Conservation (phyloP, 2,113 vertebrate species). For the Xenopus borealis region DNA sequence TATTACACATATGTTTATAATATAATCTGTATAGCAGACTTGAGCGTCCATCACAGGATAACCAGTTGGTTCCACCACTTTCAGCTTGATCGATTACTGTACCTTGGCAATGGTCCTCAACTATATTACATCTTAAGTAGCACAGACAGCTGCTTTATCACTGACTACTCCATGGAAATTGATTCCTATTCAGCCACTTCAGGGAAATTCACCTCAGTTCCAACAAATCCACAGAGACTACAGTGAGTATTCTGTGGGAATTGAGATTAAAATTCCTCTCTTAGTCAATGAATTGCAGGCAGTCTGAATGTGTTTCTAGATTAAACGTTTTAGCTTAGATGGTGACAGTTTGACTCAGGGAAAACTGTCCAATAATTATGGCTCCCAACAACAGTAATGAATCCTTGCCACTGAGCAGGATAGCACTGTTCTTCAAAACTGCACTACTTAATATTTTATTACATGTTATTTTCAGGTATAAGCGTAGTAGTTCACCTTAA, state of each 20-base stretch:
- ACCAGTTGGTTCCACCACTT: background rate
- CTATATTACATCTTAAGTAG: background rate
- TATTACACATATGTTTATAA: no score
- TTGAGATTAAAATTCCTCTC: background rate
- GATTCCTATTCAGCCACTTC: background rate
- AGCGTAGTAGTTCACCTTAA: no score
- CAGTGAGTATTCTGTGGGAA: background rate
- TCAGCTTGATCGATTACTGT: background rate
- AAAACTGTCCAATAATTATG: background rate
- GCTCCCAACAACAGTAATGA: no score
- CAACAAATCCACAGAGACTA: background rate
- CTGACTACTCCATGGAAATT: conserved; percentile 3
- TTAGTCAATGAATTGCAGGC: conserved; percentile 6
- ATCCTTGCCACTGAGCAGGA: no score
- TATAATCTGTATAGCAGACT: no score
- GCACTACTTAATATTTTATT: no score
- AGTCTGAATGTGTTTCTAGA: background rate
- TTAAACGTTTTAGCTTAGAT: background rate
- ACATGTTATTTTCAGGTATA: no score
- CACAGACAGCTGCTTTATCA: conserved; percentile 5
- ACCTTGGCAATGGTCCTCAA: background rate
- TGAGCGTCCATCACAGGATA: background rate
- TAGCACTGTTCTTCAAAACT: no score
- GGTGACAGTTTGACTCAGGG: background rate
- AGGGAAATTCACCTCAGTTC: conserved; percentile 3